These are phyloP conservation scores for Elymnias hypermnestra DNA, from an alignment of 1,140 invertebrate species.

Conservation along the genomic window DNA sequence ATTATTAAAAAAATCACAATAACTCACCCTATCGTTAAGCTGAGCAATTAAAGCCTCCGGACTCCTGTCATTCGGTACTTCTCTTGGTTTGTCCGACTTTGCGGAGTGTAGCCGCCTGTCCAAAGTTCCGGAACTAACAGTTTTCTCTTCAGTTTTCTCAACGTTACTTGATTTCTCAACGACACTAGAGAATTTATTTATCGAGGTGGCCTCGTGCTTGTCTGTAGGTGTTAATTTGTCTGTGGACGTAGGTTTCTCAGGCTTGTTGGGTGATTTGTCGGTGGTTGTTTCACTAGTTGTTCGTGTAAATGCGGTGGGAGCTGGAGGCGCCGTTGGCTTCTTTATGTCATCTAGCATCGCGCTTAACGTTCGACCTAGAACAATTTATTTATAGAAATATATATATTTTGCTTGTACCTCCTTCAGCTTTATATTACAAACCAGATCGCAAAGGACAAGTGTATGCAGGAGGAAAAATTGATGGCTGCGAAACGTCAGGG, in stretches of 20 bases:
- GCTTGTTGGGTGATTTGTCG: slow-evolving; percentile 31
- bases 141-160: slow-evolving; percentile 18
- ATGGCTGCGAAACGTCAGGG: too few species aligned
- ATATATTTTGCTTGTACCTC: too few species aligned
- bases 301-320: slow-evolving; percentile 26
- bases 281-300: slow-evolving; percentile 12
- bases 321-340: slow-evolving; percentile 40
- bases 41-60: slow-evolving; percentile 52
- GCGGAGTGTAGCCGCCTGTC: slow-evolving; percentile 36
- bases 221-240: slow-evolving; percentile 7
- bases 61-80: slow-evolving; percentile 29
- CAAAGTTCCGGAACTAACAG: slow-evolving; percentile 31
- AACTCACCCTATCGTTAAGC: slow-evolving; percentile 62
- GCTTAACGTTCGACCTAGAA: slow-evolving; percentile 51
- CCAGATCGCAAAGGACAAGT: too few species aligned
- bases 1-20: too few species aligned
- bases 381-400: too few species aligned
- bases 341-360: slow-evolving; percentile 59
- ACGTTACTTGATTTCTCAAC: slow-evolving; percentile 20
- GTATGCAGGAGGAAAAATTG: too few species aligned
- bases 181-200: slow-evolving; percentile 25
- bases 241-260: slow-evolving; percentile 16
- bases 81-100: slow-evolving; percentile 28
- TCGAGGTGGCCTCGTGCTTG: slow-evolving; percentile 25
- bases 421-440: too few species aligned